A percentile compares a stretch with the other conserved stretches of the same genome.
These are phyloP conservation scores for Colaptes auratus DNA, from an alignment of 2,113 vertebrate species.

Conservation along the genomic window DNA sequence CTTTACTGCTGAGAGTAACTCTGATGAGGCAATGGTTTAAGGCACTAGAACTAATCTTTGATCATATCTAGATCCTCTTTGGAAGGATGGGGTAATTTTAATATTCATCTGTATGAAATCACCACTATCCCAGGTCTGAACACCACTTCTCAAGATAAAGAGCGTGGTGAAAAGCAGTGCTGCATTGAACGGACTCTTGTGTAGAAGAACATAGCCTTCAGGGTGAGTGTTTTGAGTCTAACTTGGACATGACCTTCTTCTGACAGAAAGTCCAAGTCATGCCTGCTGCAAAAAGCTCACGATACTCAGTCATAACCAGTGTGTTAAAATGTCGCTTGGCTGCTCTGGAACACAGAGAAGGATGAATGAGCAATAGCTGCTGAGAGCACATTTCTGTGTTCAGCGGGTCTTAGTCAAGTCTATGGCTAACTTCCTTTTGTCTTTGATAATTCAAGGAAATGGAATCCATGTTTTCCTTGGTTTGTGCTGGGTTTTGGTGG, in stretches of 20 bases:
- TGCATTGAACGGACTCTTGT: not conserved
- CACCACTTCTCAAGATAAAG: not conserved
- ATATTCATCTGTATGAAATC: not conserved
- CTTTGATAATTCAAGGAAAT: not conserved
- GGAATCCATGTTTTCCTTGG: not conserved
- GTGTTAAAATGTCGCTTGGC: not conserved
- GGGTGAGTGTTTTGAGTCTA: not conserved
- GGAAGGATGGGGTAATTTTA: not conserved
- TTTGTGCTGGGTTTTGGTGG: not conserved
- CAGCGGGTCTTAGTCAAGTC: not conserved
- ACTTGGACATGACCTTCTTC: not conserved
- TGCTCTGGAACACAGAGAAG: not conserved
- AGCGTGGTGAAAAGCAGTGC: not conserved
- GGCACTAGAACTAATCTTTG: not conserved
- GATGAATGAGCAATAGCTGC: constrained; percentile 9
- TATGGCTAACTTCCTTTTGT: not conserved
- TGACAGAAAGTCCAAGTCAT: not conserved
- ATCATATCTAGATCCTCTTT: not conserved
- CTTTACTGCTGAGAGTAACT: not conserved
- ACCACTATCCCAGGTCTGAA: not conserved
- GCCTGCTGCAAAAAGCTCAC: not conserved
- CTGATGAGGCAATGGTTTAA: not conserved
- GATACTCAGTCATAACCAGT: not conserved
- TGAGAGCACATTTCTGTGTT: not conserved
- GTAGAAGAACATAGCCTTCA: not conserved